Base-by-base conservation (phyloP, 2,888 invertebrate species). In the Lasioglossum malachurum region DNA sequence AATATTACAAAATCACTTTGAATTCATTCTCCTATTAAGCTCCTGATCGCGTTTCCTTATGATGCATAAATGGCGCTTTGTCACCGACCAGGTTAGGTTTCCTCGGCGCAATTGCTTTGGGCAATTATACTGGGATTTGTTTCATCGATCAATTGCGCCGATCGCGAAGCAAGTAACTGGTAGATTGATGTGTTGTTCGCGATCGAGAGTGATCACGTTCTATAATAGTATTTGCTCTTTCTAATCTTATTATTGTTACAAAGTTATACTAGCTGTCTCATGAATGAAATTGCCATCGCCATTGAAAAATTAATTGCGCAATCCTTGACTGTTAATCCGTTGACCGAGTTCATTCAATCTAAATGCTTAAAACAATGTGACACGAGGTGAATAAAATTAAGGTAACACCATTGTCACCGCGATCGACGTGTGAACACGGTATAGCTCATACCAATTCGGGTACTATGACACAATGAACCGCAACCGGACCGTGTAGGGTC, bases 1-100 rank as follows among this genome's bases (percentile, higher is more conserved):
- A 73, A 78, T 57, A 57, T 57, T 12, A 71, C 64, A 46, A 64
- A 60, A 75, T 53, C 73, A 64, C 72, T 73, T 46, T 67, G 38
- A 23, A 46, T 67, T 12, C 27, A 57, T 75, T 64, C 64, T 27
- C 2, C 16, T 16, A 16, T 64, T 64, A 64, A 7, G 16, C 64
- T 64, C 14, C 49, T n/a, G n/a, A 4, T 53, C 23, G 19, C 19
- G 67, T 69, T 69, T 69, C 35, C 67, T 69, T 38, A 23, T 19
- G 10, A 3, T 23, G 0, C 35, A 8, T 69, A 69, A 69, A 69
- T 12, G 67, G 35, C 8, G 23, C 38, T 69, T 69, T 38, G 67
- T 69, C 38, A 38, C 23, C 19, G 38, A 38, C 67, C 16, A 10
- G 67, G 38, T 69, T 69, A 69, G 8, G 8, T 67, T 67, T 67